A percentile compares a stretch with the other conserved stretches of the same genome.
Evolutionary conservation across 2,888 invertebrate genomes (phyloP).

Genomic region (Drosophila fulvimacula): DNA sequence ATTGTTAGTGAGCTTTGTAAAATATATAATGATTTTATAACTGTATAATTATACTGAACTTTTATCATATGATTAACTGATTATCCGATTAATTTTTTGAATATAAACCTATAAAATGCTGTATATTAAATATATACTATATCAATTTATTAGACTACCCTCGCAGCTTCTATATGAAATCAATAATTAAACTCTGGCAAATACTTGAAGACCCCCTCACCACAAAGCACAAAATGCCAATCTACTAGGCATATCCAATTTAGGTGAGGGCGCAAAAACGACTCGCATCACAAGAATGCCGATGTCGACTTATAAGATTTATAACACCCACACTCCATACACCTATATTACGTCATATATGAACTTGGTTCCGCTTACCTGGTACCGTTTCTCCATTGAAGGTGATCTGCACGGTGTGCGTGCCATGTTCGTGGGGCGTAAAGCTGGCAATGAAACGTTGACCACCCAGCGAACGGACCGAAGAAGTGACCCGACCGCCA

Average conservation of each 20-base stretch:
- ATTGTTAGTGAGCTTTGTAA: background rate
- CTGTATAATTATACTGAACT: background rate
- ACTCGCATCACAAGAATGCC: slow-evolving; percentile 30
- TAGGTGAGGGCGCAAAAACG: slow-evolving; percentile 12
- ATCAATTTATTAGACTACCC: background rate
- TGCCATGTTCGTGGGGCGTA: slow-evolving; percentile 93
- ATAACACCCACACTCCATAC: slow-evolving; percentile 29
- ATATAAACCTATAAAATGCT: background rate
- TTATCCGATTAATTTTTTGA: background rate
- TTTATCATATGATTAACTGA: too few species aligned
- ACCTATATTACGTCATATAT: slow-evolving; percentile 23
- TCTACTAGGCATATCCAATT: slow-evolving; percentile 33
- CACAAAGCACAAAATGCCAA: slow-evolving; percentile 1
- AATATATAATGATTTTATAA: background rate
- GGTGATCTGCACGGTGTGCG: slow-evolving; percentile 95
- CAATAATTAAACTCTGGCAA: slow-evolving; percentile 8
- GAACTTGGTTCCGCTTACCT: slow-evolving; percentile 88
- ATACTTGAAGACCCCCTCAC: slow-evolving; percentile 4
- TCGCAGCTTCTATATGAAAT: background rate
- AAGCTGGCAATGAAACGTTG: slow-evolving; percentile 96
- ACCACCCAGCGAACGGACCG: slow-evolving; percentile 94
- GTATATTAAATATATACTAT: background rate
- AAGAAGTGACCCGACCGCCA: slow-evolving; percentile 97
- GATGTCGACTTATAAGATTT: slow-evolving; percentile 16
- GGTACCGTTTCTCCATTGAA: slow-evolving; percentile 96